Evolutionary conservation across 37 sponge, comb jelly and placozoan genomes (phyloP).

Genomic region (Beroe ovata): DNA sequence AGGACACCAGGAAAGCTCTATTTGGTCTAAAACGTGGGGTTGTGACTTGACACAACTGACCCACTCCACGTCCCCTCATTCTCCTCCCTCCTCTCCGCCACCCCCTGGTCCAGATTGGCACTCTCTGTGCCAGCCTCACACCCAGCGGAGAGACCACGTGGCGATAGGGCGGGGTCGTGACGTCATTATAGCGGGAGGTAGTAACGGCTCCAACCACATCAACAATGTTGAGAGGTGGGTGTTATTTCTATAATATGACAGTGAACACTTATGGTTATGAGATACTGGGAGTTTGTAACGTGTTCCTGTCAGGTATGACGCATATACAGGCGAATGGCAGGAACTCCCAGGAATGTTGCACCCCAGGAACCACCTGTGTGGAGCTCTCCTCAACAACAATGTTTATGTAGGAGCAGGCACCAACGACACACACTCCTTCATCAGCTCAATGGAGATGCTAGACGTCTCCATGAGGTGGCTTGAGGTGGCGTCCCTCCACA

Average conservation of each 20-base stretch:
- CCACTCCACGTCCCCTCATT: no score
- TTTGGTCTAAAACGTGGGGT: constrained; percentile 57
- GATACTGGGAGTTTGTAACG: not conserved
- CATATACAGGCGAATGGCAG: constrained; percentile 42
- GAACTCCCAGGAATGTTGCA: constrained; percentile 52
- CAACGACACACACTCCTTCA: constrained; percentile 26
- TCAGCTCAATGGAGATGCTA: constrained; percentile 16
- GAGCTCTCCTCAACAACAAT: not conserved
- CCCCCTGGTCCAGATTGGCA: not conserved
- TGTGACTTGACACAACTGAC: constrained; percentile 18
- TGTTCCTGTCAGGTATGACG: constrained; percentile 36
- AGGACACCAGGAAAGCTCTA: constrained; percentile 61
- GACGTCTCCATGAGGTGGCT: constrained; percentile 12
- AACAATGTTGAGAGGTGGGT: constrained; percentile 43
- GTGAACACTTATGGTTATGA: no score
- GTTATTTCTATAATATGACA: not conserved
- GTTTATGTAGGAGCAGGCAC: constrained; percentile 44
- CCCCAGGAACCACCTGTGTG: constrained; percentile 62
- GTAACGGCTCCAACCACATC: constrained; percentile 45
- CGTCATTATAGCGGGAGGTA: constrained; percentile 57
- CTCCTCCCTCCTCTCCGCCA: not conserved
- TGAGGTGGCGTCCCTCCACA: not conserved
- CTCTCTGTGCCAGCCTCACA: constrained; percentile 15
- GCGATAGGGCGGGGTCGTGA: constrained; percentile 43
- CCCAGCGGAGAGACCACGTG: constrained; percentile 53